A percentile compares a stretch with the other conserved stretches of the same genome.
phyloP scores from a whole-genome alignment of 2,113 vertebrate genomes.

The Philantomba maxwellii region DNA sequence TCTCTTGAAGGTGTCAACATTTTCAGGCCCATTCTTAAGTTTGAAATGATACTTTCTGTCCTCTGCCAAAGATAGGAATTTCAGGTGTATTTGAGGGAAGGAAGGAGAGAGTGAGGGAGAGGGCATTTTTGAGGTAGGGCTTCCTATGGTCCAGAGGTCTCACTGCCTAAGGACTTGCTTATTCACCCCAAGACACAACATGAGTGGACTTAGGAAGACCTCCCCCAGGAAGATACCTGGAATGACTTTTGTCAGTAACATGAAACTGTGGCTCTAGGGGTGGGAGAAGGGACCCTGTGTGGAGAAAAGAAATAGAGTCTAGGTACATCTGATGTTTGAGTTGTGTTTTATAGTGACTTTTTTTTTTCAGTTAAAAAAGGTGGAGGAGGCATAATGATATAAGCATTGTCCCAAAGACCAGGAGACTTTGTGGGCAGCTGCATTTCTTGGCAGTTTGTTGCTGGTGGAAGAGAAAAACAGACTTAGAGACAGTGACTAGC shows the following conservation, averaged over 20 bases:
- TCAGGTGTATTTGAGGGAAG: not conserved
- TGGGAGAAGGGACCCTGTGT: not conserved
- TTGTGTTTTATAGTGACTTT: not conserved
- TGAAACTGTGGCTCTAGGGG: not conserved
- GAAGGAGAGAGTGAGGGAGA: not conserved
- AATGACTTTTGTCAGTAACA: not conserved
- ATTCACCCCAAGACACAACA: not conserved
- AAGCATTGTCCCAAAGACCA: not conserved
- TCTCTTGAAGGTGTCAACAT: not conserved
- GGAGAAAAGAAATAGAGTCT: not conserved
- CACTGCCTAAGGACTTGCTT: not conserved
- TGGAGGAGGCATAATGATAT: not conserved
- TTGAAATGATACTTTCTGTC: not conserved
- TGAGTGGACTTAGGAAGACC: not conserved
- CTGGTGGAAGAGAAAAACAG: not conserved
- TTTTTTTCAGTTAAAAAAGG: constrained; percentile 18
- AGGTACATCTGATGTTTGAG: not conserved
- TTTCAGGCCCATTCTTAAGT: not conserved
- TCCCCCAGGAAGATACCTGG: not conserved
- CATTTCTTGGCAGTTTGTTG: not conserved
- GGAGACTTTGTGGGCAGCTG: not conserved
- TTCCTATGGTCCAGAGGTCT: not conserved
- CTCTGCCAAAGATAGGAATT: not conserved
- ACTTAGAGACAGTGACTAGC: not conserved
- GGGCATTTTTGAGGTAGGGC: not conserved